A percentile compares a stretch with the other conserved stretches of the same genome.
Evolutionary conservation across 64 coral and sea anemone genomes (phyloP).

Genomic region (Montipora sp.): DNA sequence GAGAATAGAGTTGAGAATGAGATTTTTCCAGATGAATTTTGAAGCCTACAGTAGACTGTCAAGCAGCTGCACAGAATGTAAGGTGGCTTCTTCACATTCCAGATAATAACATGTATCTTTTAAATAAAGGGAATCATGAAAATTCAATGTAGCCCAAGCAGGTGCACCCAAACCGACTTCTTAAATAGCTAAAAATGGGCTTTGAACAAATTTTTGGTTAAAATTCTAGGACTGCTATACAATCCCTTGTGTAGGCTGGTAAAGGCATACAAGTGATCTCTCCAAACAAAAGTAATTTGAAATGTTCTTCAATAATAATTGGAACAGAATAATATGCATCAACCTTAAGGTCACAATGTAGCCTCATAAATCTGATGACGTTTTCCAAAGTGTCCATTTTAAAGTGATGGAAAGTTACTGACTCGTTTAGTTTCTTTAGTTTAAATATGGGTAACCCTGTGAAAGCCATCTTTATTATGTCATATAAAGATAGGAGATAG

Average conservation of each 20-base stretch:
- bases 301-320: constrained; percentile 51
- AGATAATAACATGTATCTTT: neutral
- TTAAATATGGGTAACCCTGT: no score
- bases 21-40: constrained; percentile 53
- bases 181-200: constrained; percentile 51
- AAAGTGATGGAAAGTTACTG: constrained; percentile 70
- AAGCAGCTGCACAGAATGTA: constrained; percentile 17
- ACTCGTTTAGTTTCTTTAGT: no score
- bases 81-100: constrained; percentile 12
- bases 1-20: no score
- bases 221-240: constrained; percentile 68
- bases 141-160: constrained; percentile 67
- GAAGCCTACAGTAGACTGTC: constrained; percentile 44
- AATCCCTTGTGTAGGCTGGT: constrained; percentile 64
- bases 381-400: constrained; percentile 83
- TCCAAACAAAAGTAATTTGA: constrained; percentile 68
- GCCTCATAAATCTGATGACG: constrained; percentile 72
- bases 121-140: constrained; percentile 19
- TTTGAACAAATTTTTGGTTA: constrained; percentile 79
- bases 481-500: no score
- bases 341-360: constrained; percentile 41
- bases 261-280: constrained; percentile 67
- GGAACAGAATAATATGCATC: constrained; percentile 75
- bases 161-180: constrained; percentile 52
- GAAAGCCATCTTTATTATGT: no score